Conservation (phyloP, 2,888 invertebrate species). For the Isoperla grammatica region DNA sequence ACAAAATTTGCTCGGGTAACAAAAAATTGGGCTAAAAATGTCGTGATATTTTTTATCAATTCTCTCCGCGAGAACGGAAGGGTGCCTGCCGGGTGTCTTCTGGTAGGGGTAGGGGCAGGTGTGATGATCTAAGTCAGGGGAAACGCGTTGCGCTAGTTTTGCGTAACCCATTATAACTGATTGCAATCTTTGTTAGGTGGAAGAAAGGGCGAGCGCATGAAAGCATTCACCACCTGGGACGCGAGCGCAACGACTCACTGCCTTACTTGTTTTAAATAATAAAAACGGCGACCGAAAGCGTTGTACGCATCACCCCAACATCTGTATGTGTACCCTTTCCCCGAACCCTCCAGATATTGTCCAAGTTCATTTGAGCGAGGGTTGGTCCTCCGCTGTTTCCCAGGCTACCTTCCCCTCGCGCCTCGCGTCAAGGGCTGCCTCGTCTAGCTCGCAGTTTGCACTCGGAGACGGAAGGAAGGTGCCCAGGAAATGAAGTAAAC, state of each 20-base stretch:
- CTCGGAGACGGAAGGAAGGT: too few relatives aligned
- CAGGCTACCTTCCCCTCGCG: not conserved
- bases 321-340: slow-evolving; percentile 14
- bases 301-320: slow-evolving; percentile 14
- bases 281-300: slow-evolving; percentile 16
- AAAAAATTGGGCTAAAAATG: too few relatives aligned
- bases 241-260: too few relatives aligned
- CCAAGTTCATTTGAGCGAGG: slow-evolving; percentile 15
- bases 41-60: too few relatives aligned
- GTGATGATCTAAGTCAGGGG: not conserved
- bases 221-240: not conserved
- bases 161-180: slow-evolving; percentile 18
- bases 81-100: not conserved
- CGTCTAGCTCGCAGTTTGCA: too few relatives aligned
- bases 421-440: not conserved
- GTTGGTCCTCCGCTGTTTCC: too few relatives aligned
- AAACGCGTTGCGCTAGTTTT: slow-evolving; percentile 1
- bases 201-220: not conserved
- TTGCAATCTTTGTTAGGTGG: slow-evolving; percentile 15
- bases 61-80: too few relatives aligned
- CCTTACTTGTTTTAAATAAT: slow-evolving; percentile 16
- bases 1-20: too few relatives aligned
- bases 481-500: too few relatives aligned
- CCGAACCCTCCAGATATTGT: slow-evolving; percentile 11
- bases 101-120: slow-evolving; percentile 12